Evolutionary conservation across 1,140 invertebrate genomes (phyloP).

Genomic region (Panagrolaimus sp.): DNA sequence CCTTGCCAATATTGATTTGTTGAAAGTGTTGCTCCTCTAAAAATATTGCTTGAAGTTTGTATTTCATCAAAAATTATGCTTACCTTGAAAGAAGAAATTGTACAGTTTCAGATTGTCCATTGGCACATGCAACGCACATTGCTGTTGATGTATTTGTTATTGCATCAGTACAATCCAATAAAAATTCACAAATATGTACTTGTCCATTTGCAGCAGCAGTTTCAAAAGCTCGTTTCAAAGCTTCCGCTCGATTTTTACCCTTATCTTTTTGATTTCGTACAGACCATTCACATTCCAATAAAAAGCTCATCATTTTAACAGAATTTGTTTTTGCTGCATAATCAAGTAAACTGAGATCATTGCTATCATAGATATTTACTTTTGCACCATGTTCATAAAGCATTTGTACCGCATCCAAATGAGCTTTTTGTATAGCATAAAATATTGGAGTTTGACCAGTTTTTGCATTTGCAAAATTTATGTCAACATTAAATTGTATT

Average conservation of each 20-base stretch:
- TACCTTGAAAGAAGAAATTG: constrained; percentile 70
- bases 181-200: constrained; percentile 73
- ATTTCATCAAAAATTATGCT: neutral
- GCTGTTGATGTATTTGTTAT: constrained; percentile 75
- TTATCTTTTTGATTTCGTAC: constrained; percentile 2
- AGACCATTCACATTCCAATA: constrained; percentile 28
- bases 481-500: constrained; percentile 74
- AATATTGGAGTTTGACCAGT: constrained; percentile 59
- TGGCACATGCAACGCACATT: constrained; percentile 75
- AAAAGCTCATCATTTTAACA: constrained; percentile 19
- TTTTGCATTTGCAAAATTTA: constrained; percentile 68
- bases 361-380: constrained; percentile 67
- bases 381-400: constrained; percentile 68
- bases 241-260: constrained; percentile 63
- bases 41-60: constrained; percentile 21
- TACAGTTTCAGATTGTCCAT: constrained; percentile 72
- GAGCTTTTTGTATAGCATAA: constrained; percentile 65
- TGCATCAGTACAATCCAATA: constrained; percentile 77
- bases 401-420: constrained; percentile 76
- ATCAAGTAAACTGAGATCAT: constrained; percentile 77
- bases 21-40: constrained; percentile 67
- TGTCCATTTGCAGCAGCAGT: constrained; percentile 79
- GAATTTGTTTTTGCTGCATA: constrained; percentile 71
- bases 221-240: constrained; percentile 79
- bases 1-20: constrained; percentile 67